Conservation (phyloP, 23 tunicate species). For the Oikopleura vanhoeffeni region DNA sequence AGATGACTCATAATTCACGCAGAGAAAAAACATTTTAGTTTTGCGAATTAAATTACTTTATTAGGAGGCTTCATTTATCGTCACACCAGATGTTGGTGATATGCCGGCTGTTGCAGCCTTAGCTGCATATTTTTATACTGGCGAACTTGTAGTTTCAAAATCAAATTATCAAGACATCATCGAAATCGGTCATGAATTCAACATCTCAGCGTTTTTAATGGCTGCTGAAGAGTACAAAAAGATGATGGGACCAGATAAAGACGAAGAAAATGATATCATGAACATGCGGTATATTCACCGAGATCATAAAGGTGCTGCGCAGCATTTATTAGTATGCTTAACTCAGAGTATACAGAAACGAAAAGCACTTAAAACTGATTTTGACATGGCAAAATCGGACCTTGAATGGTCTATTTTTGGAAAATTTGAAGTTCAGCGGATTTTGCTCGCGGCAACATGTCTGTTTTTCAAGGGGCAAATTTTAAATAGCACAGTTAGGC, state of each 20-base stretch:
- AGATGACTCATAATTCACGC: too few species aligned
- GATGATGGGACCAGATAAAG: background rate
- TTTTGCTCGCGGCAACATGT: background rate
- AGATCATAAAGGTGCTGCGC: background rate
- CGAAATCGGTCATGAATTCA: background rate
- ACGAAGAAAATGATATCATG: background rate
- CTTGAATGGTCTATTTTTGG: background rate
- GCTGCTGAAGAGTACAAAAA: background rate
- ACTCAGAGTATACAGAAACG: background rate
- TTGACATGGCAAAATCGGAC: background rate
- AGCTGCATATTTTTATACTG: background rate
- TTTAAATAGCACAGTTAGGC: background rate
- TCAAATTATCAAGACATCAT: background rate
- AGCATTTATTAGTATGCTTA: background rate
- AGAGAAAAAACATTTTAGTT: too few species aligned
- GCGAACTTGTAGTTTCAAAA: background rate
- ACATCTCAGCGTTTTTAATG: background rate
- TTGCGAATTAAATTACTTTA: too few species aligned
- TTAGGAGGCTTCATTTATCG: background rate
- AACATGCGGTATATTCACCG: background rate
- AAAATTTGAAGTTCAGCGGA: background rate
- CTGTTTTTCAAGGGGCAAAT: background rate
- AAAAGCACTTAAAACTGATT: background rate
- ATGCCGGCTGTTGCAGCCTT: background rate
- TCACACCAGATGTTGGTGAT: background rate